Evolutionary conservation across 2,113 vertebrate species (phyloP).

Genomic region (Pycnonotus jocosus): DNA sequence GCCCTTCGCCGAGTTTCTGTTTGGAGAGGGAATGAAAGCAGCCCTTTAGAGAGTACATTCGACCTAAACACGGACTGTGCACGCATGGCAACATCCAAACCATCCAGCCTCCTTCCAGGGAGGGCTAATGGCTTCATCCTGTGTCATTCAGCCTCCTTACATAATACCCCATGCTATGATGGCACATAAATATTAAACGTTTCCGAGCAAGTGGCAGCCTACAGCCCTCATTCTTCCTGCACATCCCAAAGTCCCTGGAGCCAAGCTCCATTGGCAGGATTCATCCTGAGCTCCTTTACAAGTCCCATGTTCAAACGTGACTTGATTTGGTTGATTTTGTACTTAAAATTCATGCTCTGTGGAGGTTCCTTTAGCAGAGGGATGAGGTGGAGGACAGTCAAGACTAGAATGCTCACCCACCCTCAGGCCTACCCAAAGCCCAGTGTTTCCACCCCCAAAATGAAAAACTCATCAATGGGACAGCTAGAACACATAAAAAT

Average conservation of each 20-base stretch:
- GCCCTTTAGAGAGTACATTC: background rate
- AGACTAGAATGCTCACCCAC: background rate
- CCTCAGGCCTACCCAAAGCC: background rate
- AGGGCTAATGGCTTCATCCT: background rate
- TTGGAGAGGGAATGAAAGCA: background rate
- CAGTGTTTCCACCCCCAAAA: background rate
- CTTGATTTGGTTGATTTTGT: background rate
- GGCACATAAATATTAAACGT: background rate
- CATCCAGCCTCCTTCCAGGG: background rate
- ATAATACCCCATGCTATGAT: accelerated
- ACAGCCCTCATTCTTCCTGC: background rate
- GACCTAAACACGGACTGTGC: accelerated
- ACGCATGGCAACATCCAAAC: background rate
- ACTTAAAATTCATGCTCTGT: background rate
- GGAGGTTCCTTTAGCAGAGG: background rate
- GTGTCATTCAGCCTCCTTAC: background rate
- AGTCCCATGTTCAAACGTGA: background rate
- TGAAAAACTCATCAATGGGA: background rate
- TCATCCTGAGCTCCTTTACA: background rate
- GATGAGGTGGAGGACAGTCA: background rate
- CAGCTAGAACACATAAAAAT: background rate
- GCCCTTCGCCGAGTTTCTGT: constrained; percentile 81
- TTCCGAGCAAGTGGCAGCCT: background rate
- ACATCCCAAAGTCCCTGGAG: background rate
- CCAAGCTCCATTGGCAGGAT: background rate